Percentiles rank a stretch among this genome's conserved stretches.
These are phyloP conservation scores for Rhinoraja longicauda DNA, from an alignment of 2,797 vertebrate species.

Conservation along the genomic window DNA sequence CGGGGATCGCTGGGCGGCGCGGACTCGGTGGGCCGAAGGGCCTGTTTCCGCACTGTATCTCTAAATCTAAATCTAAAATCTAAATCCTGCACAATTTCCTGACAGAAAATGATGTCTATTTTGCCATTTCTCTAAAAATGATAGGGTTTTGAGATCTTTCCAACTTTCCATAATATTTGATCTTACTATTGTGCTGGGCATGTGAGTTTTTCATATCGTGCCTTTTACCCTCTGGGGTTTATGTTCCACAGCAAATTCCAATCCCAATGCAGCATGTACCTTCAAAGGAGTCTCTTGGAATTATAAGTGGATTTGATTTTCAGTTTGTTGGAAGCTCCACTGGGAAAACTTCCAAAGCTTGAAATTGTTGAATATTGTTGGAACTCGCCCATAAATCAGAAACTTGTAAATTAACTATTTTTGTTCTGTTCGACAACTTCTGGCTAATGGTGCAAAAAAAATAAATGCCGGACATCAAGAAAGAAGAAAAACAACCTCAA, in stretches of 20 bases:
- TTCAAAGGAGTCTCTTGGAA: slow-evolving; percentile 8
- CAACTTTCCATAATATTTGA: background rate
- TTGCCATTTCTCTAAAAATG: background rate
- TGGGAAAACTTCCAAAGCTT: background rate
- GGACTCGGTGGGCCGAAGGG: too few species aligned
- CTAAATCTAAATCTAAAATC: too few species aligned
- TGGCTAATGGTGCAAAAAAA: background rate
- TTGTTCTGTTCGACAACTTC: slow-evolving; percentile 9
- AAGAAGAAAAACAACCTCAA: background rate
- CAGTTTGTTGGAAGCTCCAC: background rate
- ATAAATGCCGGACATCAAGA: background rate
- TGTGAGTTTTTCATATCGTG: background rate
- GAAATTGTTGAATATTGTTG: background rate
- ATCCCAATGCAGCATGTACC: background rate
- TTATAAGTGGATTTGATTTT: slow-evolving; percentile 14
- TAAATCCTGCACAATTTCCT: too few species aligned
- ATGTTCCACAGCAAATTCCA: slow-evolving; percentile 24
- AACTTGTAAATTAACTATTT: slow-evolving; percentile 24
- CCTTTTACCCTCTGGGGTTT: background rate
- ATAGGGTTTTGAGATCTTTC: background rate
- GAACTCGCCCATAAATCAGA: slow-evolving; percentile 13
- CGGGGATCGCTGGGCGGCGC: too few species aligned
- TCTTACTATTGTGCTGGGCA: background rate
- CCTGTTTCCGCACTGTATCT: too few species aligned
- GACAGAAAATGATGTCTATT: background rate